Evolutionary conservation across 37 sponge, comb jelly and placozoan genomes (phyloP), one percentile per base, ranked within the genome.

Genomic region (Corticium candelabrum): DNA sequence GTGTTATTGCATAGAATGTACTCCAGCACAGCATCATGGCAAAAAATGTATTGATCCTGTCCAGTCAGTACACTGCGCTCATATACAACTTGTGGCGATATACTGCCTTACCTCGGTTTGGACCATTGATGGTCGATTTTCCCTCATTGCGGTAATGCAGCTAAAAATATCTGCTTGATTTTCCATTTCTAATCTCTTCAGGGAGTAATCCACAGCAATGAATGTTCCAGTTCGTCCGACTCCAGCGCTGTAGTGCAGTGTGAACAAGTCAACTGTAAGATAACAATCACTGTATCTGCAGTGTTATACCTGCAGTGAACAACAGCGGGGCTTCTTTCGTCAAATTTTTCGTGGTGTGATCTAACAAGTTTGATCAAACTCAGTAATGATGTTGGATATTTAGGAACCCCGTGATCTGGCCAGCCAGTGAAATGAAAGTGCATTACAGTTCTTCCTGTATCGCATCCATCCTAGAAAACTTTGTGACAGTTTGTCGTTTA

Each of bases 11-110:
- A 91, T 0, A 81, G 84, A 67, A 91, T 86, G 74, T 85, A 74
- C 72, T 94, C 95, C 27, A 83, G 81, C 68, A 94, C 80, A 74
- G 95, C 95, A 84, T 94, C 92, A 69, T 94, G 92, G 71, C 89
- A 87, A 84, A 94, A 94, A 80, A 94, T 82, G 72, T 88, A 94
- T 82, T 94, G 95, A 21, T 68, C 87, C 95, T 94, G 71, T 21
- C n/a, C n/a, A 31, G 68, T 69, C 11, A 4, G 37, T 35, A 3
- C 4, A 3, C 1, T 39, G 72, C 39, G 3, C 1, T 2, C 31
- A 56, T 34, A 56, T 30, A 39, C 2, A 2, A 3, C 21, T n/a
- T 29, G 1, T 1, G 34, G 32, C n/a, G 31, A 1, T 2, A 29
- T 78, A 15, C 35, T 2, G 39, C 43, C 74, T 33, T 27, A 89